Conservation (phyloP, 2,888 invertebrate genomes). For the Xanthostigma xanthostigma region DNA sequence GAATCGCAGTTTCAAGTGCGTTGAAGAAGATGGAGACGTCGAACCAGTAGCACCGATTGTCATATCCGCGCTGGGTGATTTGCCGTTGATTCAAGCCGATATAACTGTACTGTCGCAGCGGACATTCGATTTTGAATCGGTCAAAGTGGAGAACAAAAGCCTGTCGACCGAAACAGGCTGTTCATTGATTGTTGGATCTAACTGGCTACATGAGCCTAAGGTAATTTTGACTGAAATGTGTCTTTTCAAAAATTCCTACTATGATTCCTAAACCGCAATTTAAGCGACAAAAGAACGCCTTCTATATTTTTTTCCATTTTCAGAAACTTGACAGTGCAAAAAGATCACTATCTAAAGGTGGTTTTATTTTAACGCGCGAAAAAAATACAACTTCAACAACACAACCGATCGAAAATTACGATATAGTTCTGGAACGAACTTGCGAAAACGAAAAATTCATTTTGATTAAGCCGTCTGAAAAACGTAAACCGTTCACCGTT, state of each 20-base stretch:
- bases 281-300: no score
- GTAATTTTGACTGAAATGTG: constrained; percentile 17
- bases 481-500: constrained; percentile 29
- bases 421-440: constrained; percentile 33
- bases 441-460: constrained; percentile 37
- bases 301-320: constrained; percentile 1
- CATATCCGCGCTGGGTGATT: constrained; percentile 43
- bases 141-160: constrained; percentile 47
- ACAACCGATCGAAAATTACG: constrained; percentile 30
- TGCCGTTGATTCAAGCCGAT: constrained; percentile 54
- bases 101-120: constrained; percentile 39
- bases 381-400: constrained; percentile 30
- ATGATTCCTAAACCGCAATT: no score
- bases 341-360: constrained; percentile 37
- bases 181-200: constrained; percentile 18
- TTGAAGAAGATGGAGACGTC: constrained; percentile 24
- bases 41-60: constrained; percentile 38
- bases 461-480: constrained; percentile 39
- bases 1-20: constrained; percentile 41
- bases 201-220: constrained; percentile 33
- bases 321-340: constrained; percentile 32
- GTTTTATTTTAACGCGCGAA: constrained; percentile 46
- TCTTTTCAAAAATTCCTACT: no score
- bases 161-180: constrained; percentile 23
- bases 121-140: constrained; percentile 30